phyloP scores from a whole-genome alignment of 2,888 invertebrate species.

The Dichetophora obliterata region DNA sequence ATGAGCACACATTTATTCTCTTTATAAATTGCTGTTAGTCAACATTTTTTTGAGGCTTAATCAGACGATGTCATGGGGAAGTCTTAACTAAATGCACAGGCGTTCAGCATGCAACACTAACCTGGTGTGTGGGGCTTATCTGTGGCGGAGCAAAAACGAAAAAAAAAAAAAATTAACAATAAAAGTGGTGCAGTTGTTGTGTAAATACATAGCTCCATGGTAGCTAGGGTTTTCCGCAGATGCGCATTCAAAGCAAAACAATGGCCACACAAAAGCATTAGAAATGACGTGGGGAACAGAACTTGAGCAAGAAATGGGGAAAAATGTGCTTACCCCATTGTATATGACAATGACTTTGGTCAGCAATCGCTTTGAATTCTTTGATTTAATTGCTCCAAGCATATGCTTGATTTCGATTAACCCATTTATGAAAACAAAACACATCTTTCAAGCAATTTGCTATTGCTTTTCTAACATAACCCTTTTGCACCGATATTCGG shows the following conservation, averaged over 20 bases:
- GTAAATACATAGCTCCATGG: too few species aligned
- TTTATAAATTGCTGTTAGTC: neutral
- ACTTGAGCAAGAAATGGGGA: neutral
- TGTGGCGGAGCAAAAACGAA: too few species aligned
- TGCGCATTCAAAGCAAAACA: slow-evolving; percentile 1
- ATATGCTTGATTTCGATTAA: too few species aligned
- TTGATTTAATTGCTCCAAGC: too few species aligned
- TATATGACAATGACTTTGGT: neutral
- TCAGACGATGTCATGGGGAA: slow-evolving; percentile 69
- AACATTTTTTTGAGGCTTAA: slow-evolving; percentile 47
- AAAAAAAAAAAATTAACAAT: neutral
- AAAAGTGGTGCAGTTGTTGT: neutral
- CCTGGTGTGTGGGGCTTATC: neutral
- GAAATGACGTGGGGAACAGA: neutral
- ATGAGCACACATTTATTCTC: too few species aligned
- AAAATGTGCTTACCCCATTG: neutral
- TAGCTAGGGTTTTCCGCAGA: neutral
- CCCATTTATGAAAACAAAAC: too few species aligned
- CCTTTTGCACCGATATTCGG: too few species aligned
- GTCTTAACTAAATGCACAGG: slow-evolving; percentile 66
- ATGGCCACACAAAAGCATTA: neutral
- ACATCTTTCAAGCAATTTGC: too few species aligned
- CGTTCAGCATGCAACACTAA: slow-evolving; percentile 41
- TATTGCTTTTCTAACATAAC: too few species aligned
- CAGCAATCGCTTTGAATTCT: too few species aligned